Conservation (phyloP, 1,140 invertebrate genomes). For the Acromyrmex charruanus region DNA sequence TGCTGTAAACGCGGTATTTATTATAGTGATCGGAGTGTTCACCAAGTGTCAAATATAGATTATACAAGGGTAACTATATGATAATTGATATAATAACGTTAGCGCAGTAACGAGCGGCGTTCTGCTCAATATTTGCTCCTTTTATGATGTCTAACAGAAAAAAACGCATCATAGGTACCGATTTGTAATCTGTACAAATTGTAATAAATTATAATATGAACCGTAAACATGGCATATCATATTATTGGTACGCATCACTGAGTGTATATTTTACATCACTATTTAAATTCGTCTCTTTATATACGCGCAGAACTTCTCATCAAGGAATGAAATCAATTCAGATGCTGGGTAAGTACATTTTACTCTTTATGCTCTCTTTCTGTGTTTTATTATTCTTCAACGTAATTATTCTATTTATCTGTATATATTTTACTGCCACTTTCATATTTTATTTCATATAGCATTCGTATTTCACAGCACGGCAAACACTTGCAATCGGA, state of each 20-base stretch:
- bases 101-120: conserved; percentile 74
- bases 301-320: not conserved
- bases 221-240: conserved; percentile 24
- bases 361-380: not conserved
- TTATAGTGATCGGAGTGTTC: conserved; percentile 71
- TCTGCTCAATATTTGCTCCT: conserved; percentile 77
- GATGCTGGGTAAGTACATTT: conserved; percentile 38
- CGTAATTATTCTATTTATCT: not conserved
- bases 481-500: not conserved
- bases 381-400: not conserved
- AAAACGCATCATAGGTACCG: conserved; percentile 72
- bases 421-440: not conserved
- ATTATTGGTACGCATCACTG: not conserved
- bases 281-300: not conserved
- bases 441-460: not conserved
- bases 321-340: not conserved
- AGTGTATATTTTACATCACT: not conserved
- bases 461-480: not conserved
- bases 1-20: conserved; percentile 42
- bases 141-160: conserved; percentile 69
- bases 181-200: conserved; percentile 79
- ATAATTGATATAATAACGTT: conserved; percentile 72
- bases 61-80: conserved; percentile 71
- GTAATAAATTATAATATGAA: conserved; percentile 76
- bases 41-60: conserved; percentile 70